Evolutionary conservation across 2,888 invertebrate species (phyloP), one percentile per base, ranked within the genome.

Genomic region (Sepiola atlantica): DNA sequence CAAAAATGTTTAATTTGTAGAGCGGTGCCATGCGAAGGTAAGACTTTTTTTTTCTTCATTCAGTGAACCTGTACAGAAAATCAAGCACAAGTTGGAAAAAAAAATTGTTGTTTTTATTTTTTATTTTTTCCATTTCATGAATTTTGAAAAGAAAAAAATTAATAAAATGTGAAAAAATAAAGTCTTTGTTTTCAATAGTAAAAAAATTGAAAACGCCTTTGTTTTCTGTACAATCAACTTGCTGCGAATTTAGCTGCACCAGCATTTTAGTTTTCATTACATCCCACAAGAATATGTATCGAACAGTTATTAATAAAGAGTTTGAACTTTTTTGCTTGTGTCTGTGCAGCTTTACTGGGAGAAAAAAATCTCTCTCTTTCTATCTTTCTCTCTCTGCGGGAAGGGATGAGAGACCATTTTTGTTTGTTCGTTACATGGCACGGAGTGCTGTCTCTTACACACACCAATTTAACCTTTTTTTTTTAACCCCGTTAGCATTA

Each of bases 51-150:
- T n/a, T 45, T 92, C 35, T 45, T 92, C 28, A 92, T 92, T 92
- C 92, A 92, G 92, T 92, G 92, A 92, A 92, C 92, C 92, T 92
- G 92, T 92, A 92, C 92, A 92, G 92, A 92, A 92, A 55, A 92
- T 55, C 92, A 92, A 92, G 92, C 92, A 92, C 92, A 92, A 92
- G 92, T 92, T 92, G 92, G 55, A 92, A 92, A 92, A 92, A n/a
- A 92, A n/a, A 35, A 35, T 35, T 54, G 54, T 92, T 92, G n/a
- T 92, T 91, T 91, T 91, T 54, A 35, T 55, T 92, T n/a, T 92
- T 45, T 55, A 55, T 55, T 55, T 92, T 92, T 92, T n/a, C 92
- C 28, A 28, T 55, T n/a, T 55, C 54, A 32, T n/a, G n/a, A 77
- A 32, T 77, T 77, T 61, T n/a, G 21, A 28, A 61, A 77, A n/a